A percentile compares a stretch with the other conserved stretches of the same genome.
phyloP scores from a whole-genome alignment of 2,797 vertebrate species.

The Peromyscus eremicus region DNA sequence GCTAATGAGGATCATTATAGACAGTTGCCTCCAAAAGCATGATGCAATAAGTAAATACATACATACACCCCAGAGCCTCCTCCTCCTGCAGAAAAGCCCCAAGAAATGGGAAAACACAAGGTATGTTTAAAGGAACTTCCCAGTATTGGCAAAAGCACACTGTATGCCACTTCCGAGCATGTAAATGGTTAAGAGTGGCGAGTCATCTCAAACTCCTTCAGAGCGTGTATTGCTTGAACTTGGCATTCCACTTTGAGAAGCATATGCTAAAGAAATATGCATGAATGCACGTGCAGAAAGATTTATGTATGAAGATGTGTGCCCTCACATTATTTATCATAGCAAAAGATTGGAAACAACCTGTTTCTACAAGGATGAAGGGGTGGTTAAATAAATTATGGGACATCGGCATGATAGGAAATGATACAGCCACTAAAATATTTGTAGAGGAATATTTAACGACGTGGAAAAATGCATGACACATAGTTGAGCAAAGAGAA shows the following conservation, averaged over 20 bases:
- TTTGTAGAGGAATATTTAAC: slow-evolving; percentile 60
- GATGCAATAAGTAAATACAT: not conserved
- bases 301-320: slow-evolving; percentile 64
- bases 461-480: not conserved
- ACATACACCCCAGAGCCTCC: not conserved
- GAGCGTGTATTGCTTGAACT: slow-evolving; percentile 28
- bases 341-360: slow-evolving; percentile 65
- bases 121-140: not conserved
- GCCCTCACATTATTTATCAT: slow-evolving; percentile 49
- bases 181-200: not conserved
- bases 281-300: slow-evolving; percentile 39
- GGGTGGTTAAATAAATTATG: slow-evolving; percentile 65
- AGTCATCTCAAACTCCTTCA: not conserved
- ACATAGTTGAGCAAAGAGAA: not conserved
- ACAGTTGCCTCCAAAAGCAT: not conserved
- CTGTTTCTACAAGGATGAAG: slow-evolving; percentile 55
- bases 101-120: not conserved
- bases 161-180: not conserved
- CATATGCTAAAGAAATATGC: slow-evolving; percentile 52
- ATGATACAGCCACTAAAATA: slow-evolving; percentile 64
- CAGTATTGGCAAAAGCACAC: not conserved
- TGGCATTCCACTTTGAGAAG: slow-evolving; percentile 50
- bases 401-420: slow-evolving; percentile 33
- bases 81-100: not conserved
- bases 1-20: not conserved